These are phyloP conservation scores for Leuctra nigra DNA, from an alignment of 2,888 invertebrate genomes.

Conservation along the genomic window DNA sequence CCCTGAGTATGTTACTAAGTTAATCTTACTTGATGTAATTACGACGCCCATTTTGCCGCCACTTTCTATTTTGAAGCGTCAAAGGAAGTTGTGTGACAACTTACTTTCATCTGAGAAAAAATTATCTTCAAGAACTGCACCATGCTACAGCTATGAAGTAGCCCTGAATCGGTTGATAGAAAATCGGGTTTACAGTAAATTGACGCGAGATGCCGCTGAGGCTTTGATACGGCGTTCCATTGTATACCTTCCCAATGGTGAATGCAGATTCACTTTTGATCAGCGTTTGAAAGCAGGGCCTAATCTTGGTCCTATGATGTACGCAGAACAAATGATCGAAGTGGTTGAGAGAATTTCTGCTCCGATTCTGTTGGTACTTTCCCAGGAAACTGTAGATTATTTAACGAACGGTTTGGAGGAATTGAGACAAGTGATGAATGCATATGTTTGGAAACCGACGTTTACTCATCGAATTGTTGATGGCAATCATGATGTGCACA, in stretches of 20 bases:
- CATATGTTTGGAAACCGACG: conserved; percentile 30
- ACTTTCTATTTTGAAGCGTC: conserved; percentile 32
- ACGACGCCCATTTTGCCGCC: conserved; percentile 31
- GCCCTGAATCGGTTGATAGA: conserved; percentile 40
- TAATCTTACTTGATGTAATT: conserved; percentile 43
- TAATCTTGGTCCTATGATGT: conserved; percentile 39
- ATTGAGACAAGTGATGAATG: conserved; percentile 28
- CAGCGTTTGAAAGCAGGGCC: conserved; percentile 43
- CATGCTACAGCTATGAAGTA: conserved; percentile 32
- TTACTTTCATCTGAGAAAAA: conserved; percentile 36
- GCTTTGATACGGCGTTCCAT: conserved; percentile 45
- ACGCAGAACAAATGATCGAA: conserved; percentile 37
- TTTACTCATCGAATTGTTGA: conserved; percentile 39
- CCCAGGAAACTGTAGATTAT: conserved; percentile 31
- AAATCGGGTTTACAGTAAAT: conserved; percentile 37
- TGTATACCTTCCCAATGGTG: conserved; percentile 39
- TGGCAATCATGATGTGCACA: conserved; percentile 57
- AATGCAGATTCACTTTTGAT: conserved; percentile 52
- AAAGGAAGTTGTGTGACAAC: conserved; percentile 39
- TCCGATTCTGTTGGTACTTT: conserved; percentile 38
- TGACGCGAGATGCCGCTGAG: conserved; percentile 45
- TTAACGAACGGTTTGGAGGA: conserved; percentile 31
- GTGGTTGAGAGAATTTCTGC: conserved; percentile 35
- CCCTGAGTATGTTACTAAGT: conserved; percentile 40
- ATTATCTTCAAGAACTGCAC: conserved; percentile 25